Evolutionary conservation across 2,797 vertebrate genomes (phyloP), one percentile per base, ranked within the genome.

Genomic region (Leptoclinus maculatus): DNA sequence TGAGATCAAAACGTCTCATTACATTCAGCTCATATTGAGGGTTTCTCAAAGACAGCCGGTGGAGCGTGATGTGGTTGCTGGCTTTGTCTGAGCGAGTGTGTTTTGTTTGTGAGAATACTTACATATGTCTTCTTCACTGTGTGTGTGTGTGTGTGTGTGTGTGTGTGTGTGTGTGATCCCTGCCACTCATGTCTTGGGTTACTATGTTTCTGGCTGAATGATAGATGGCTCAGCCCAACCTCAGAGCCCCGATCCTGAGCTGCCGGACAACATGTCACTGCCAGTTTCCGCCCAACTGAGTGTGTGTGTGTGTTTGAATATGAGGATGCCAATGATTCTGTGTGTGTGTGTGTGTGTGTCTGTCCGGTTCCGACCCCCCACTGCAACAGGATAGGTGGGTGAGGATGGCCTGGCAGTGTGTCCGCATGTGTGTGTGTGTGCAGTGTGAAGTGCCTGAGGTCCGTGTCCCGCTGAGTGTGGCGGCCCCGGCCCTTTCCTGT

Each of bases 161-260:
- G 59, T 57, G 29, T 75, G 59, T 83, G 80, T 69, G 69, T 81
- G 89, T 83, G 88, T 72, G 90, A 76, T 79, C 73, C 65, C 88
- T 90, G 92, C 88, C 91, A 88, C 87, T 93, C 90, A 82, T 83
- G 93, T 94, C 93, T 95, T 92, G 91, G 93, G 93, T 96, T 95
- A 92, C 94, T 85, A 82, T 90, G 91, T 91, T 87, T 86, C 82
- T 90, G 92, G 92, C 91, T 92, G 74, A 87, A 93, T 95, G 94
- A 95, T 95, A 93, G 93, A 96, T 96, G 94, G 94, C 89, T 93
- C 83, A 68, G 91, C 66, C 83, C 90, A 89, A 94, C 93, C 93
- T 89, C 86, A 56, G 88, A 90, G 91, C 90, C 88, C 86, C 79
- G 87, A 84, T 85, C 74, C 84, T 67, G 85, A 85, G 89, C 85